These are phyloP conservation scores for Parauchenoglanis punctatus DNA, from an alignment of 2,797 vertebrate species.

Conservation along the genomic window DNA sequence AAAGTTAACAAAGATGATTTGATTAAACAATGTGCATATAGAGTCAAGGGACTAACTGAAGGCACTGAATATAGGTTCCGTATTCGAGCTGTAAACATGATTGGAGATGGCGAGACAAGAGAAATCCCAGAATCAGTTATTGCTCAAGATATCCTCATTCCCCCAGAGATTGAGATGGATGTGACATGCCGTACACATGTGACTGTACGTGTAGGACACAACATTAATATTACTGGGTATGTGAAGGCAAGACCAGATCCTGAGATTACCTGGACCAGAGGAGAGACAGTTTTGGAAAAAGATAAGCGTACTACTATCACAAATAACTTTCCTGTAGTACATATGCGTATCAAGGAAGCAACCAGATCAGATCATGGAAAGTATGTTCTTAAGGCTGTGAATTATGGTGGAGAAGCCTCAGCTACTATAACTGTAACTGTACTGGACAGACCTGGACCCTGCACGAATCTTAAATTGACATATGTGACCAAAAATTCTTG, in stretches of 20 bases:
- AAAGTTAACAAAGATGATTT: slow-evolving; percentile 92
- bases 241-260: slow-evolving; percentile 94
- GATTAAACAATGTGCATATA: slow-evolving; percentile 90
- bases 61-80: slow-evolving; percentile 92
- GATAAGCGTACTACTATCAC: slow-evolving; percentile 83
- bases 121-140: slow-evolving; percentile 91
- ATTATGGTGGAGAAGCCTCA: slow-evolving; percentile 92
- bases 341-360: slow-evolving; percentile 90
- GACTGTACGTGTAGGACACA: slow-evolving; percentile 94
- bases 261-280: slow-evolving; percentile 93
- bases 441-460: slow-evolving; percentile 95
- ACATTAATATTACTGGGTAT: slow-evolving; percentile 88
- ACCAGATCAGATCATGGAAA: slow-evolving; percentile 91
- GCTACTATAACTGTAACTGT: slow-evolving; percentile 91
- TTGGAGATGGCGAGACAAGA: slow-evolving; percentile 93
- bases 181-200: slow-evolving; percentile 86
- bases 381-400: slow-evolving; percentile 91
- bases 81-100: slow-evolving; percentile 90
- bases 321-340: slow-evolving; percentile 86
- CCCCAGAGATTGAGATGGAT: slow-evolving; percentile 94
- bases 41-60: slow-evolving; percentile 88
- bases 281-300: slow-evolving; percentile 80
- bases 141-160: slow-evolving; percentile 93
- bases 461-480: slow-evolving; percentile 87
- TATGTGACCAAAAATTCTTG: slow-evolving; percentile 91